A percentile compares a stretch with the other conserved stretches of the same genome.
Evolutionary conservation across 2,797 vertebrate genomes (phyloP).

Genomic region (Diglossa cyanea): DNA sequence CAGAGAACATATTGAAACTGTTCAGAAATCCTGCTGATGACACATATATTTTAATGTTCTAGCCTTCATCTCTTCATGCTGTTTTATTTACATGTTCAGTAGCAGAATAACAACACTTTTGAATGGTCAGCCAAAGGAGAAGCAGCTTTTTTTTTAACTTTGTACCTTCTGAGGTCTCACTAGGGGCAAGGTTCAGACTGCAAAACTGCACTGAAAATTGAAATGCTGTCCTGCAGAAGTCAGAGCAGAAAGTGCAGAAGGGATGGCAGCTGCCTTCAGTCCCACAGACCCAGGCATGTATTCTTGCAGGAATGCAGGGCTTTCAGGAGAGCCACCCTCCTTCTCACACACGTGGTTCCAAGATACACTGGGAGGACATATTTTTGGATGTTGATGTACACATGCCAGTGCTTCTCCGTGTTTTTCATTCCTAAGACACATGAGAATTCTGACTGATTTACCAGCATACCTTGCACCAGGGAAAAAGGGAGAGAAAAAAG

Average conservation of each 20-base stretch:
- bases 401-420: not conserved
- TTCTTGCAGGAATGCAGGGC: not conserved
- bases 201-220: not conserved
- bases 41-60: not conserved
- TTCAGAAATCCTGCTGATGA: not conserved
- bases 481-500: not conserved
- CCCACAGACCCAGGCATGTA: not conserved
- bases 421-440: not conserved
- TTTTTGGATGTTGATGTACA: not conserved
- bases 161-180: not conserved
- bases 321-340: not conserved
- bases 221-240: not conserved
- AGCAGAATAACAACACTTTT: not conserved
- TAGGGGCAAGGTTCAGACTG: not conserved
- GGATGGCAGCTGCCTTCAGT: not conserved
- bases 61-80: not conserved
- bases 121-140: not conserved
- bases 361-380: not conserved
- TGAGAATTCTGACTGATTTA: not conserved
- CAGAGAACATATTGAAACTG: not conserved
- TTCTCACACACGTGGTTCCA: not conserved
- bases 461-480: not conserved
- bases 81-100: not conserved
- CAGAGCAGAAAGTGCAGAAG: not conserved
- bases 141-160: not conserved